These are phyloP conservation scores for Passer montanus DNA, from an alignment of 2,113 vertebrate species.

Conservation along the genomic window DNA sequence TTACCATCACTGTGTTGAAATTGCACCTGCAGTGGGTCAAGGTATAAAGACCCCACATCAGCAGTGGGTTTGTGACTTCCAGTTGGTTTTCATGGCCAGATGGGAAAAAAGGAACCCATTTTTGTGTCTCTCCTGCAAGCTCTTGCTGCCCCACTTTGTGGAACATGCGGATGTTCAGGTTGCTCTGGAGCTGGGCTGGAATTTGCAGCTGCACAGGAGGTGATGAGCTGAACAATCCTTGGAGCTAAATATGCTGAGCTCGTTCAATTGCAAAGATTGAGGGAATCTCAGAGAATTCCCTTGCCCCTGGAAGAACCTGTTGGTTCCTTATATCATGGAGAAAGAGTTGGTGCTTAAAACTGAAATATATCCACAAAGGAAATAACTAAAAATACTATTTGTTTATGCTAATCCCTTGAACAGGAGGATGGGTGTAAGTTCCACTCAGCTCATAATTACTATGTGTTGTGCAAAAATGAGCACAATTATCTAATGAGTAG, in stretches of 20 bases:
- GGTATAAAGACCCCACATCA: background rate
- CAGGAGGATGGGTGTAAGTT: background rate
- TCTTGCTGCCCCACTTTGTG: background rate
- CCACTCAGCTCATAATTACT: background rate
- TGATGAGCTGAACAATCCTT: background rate
- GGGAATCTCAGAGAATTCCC: background rate
- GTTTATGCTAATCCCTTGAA: background rate
- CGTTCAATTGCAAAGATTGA: background rate
- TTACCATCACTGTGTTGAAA: background rate
- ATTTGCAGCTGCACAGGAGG: background rate
- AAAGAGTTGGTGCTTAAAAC: background rate
- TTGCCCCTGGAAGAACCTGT: background rate
- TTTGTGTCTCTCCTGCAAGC: background rate
- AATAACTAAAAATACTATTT: constrained; percentile 29
- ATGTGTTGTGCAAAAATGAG: background rate
- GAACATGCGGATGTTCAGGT: background rate
- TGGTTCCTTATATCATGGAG: background rate
- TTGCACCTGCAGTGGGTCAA: background rate
- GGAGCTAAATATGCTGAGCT: background rate
- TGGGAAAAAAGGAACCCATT: rapidly evolving
- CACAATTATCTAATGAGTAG: background rate
- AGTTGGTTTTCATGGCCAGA: background rate
- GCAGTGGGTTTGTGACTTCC: background rate
- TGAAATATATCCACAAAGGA: background rate
- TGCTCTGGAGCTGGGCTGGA: background rate